Percentiles rank a stretch among this genome's conserved stretches.
These are phyloP conservation scores for Pelosia muscerda DNA, from an alignment of 2,888 invertebrate genomes.

Conservation along the genomic window DNA sequence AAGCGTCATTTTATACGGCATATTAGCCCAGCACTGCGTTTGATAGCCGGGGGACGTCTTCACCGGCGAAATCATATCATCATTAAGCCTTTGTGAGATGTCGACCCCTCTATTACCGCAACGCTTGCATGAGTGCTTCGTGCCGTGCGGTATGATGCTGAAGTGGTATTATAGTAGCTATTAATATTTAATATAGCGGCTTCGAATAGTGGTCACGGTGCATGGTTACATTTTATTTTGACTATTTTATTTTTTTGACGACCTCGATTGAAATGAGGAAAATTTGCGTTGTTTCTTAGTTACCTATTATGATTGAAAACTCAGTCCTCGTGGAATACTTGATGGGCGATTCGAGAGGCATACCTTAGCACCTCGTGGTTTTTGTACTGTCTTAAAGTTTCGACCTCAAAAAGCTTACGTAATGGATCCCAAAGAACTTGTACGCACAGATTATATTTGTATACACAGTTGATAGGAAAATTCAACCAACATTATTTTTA, in stretches of 20 bases:
- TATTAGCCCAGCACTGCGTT: slow-evolving; percentile 81
- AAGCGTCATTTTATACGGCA: slow-evolving; percentile 85
- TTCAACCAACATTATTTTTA: too few species aligned
- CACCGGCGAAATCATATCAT: slow-evolving; percentile 78
- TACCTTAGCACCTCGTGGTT: too few species aligned
- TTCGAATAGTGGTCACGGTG: slow-evolving; percentile 7
- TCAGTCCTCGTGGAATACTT: too few species aligned
- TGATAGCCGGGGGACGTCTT: slow-evolving; percentile 82
- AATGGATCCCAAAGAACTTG: too few species aligned
- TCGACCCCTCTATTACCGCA: slow-evolving; percentile 49
- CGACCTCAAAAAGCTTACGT: too few species aligned
- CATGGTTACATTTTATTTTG: not conserved
- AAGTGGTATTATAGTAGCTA: slow-evolving; percentile 61
- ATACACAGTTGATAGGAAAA: too few species aligned
- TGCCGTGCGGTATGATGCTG: slow-evolving; percentile 40
- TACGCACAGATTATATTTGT: too few species aligned
- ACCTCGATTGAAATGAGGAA: not conserved
- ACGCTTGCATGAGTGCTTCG: slow-evolving; percentile 43
- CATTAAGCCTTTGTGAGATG: slow-evolving; percentile 75
- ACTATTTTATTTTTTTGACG: too few species aligned
- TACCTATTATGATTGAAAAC: too few species aligned
- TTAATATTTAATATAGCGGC: slow-evolving; percentile 55
- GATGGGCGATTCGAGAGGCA: too few species aligned
- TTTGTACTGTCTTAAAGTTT: too few species aligned
- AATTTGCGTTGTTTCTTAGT: not conserved